A percentile compares a stretch with the other conserved stretches of the same genome.
These are phyloP conservation scores for Digitonthophagus gazella DNA, from an alignment of 2,888 invertebrate genomes.

Conservation along the genomic window DNA sequence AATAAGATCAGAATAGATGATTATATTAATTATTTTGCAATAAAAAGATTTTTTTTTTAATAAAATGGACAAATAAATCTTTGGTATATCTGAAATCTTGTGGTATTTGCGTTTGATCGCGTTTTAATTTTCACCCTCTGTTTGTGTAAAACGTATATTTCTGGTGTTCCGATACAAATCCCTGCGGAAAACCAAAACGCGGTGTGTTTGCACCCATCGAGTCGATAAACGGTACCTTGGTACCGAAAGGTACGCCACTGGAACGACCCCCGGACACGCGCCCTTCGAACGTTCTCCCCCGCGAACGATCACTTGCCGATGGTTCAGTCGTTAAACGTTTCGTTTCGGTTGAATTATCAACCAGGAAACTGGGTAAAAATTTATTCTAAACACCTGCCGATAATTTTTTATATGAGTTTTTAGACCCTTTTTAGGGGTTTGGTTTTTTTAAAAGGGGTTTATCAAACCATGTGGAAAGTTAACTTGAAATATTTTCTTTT, in stretches of 20 bases:
- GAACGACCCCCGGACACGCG: conserved; percentile 13
- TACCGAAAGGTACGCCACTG: conserved; percentile 36
- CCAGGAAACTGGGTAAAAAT: conserved; percentile 10
- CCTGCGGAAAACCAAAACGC: conserved; percentile 36
- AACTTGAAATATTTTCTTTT: no score
- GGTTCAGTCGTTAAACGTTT: conserved; percentile 41
- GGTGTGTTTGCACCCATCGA: conserved; percentile 35
- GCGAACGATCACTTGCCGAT: conserved; percentile 20
- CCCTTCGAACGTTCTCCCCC: conserved; percentile 4
- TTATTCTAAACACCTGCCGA: no score
- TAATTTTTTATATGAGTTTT: no score
- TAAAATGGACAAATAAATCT: no score
- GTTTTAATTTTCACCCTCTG: no score
- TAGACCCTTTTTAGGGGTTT: no score
- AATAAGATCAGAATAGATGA: no score
- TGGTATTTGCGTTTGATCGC: no score
- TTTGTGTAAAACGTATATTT: conserved; percentile 1
- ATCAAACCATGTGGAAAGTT: no score
- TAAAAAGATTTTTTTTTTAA: no score
- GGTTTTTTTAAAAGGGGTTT: no score
- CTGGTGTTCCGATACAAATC: not conserved
- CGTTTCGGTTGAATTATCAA: conserved; percentile 36
- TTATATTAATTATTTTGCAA: no score
- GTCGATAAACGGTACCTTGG: conserved; percentile 50
- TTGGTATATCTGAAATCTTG: not conserved